Conservation (phyloP, 2,113 vertebrate genomes). For the Ranitomeya variabilis region DNA sequence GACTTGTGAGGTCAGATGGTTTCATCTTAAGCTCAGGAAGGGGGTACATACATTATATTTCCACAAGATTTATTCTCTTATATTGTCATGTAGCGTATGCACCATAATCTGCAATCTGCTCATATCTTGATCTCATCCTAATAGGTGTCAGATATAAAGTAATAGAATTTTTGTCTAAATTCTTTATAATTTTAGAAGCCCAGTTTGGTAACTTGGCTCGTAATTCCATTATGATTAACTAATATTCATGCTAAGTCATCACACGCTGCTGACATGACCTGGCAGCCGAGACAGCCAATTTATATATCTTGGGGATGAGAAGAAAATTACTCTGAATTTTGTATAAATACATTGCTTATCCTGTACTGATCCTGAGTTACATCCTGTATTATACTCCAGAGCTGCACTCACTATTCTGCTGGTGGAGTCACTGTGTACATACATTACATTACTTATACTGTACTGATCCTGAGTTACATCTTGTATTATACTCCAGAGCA, state of each 20-base stretch:
- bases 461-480: too few species aligned
- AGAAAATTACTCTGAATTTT: background rate
- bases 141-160: too few species aligned
- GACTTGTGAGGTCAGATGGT: constrained; percentile 38
- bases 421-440: too few species aligned
- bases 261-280: background rate
- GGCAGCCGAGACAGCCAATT: background rate
- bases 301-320: background rate
- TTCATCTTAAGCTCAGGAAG: background rate
- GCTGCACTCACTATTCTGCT: too few species aligned
- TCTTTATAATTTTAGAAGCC: too few species aligned
- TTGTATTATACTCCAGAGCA: too few species aligned
- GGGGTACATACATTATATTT: background rate
- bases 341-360: too few species aligned
- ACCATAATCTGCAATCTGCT: too few species aligned
- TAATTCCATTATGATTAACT: background rate
- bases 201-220: background rate
- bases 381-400: too few species aligned
- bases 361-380: too few species aligned
- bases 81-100: background rate
- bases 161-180: too few species aligned
- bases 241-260: background rate
- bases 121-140: background rate
- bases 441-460: too few species aligned
- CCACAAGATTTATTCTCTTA: background rate